These are phyloP conservation scores for Arion vulgaris DNA, from an alignment of 1,140 invertebrate species.

Conservation along the genomic window DNA sequence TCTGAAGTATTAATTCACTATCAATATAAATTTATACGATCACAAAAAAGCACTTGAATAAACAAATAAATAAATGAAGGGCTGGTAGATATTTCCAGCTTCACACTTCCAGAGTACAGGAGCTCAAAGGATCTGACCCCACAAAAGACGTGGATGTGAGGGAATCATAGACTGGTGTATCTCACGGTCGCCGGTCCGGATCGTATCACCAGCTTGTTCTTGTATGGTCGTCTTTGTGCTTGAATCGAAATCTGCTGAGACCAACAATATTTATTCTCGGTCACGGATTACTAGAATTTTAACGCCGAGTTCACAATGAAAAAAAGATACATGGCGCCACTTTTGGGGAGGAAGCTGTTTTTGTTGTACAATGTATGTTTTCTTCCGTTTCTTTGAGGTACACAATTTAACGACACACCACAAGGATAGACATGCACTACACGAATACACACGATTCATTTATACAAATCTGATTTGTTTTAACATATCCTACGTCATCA, in stretches of 20 bases:
- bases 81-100: background rate
- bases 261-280: constrained; percentile 9
- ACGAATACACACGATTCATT: background rate
- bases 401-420: background rate
- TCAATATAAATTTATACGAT: too few relatives aligned
- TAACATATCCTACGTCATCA: too few relatives aligned
- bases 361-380: background rate
- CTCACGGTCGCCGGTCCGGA: constrained; percentile 8
- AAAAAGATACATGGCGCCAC: constrained; percentile 4
- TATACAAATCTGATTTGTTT: too few relatives aligned
- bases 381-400: background rate
- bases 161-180: background rate
- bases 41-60: background rate
- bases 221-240: background rate
- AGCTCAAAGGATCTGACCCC: background rate
- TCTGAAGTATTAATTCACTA: too few relatives aligned
- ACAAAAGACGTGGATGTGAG: background rate
- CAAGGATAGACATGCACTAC: background rate
- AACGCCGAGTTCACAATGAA: constrained; percentile 2
- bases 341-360: background rate
- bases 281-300: constrained; percentile 3
- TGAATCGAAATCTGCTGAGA: background rate
- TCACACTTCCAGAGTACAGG: background rate
- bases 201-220: background rate
- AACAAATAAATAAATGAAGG: background rate